phyloP scores from a whole-genome alignment of 37 sponge, comb jelly and placozoan genomes.

The Beroe ovata region DNA sequence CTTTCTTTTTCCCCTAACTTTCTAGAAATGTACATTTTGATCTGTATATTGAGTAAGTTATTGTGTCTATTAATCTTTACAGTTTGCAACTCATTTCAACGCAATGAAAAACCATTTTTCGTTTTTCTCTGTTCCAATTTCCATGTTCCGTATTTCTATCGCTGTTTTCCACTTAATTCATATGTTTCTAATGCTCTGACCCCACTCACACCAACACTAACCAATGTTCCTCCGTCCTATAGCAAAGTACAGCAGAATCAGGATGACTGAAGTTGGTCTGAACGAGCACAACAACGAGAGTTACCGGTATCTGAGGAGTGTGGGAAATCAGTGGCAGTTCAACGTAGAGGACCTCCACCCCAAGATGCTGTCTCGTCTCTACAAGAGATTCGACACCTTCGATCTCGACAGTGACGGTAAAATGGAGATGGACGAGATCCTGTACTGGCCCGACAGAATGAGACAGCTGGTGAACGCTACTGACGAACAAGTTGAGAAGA shows the following conservation, averaged over 20 bases:
- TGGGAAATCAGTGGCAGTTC: constrained; percentile 30
- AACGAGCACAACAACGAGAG: constrained; percentile 28
- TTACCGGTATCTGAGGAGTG: constrained; percentile 17
- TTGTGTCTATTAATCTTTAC: too few relatives aligned
- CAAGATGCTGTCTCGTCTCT: constrained; percentile 43
- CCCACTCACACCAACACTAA: too few relatives aligned
- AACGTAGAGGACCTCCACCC: constrained; percentile 39
- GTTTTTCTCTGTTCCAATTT: too few relatives aligned
- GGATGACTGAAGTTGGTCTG: background rate
- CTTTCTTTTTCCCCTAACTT: too few relatives aligned
- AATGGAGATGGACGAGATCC: constrained; percentile 37
- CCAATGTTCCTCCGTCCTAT: background rate
- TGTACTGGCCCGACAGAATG: constrained; percentile 34
- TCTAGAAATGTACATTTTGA: too few relatives aligned
- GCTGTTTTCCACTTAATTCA: too few relatives aligned
- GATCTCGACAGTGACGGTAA: constrained; percentile 30
- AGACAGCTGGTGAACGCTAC: constrained; percentile 37
- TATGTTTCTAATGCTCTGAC: too few relatives aligned
- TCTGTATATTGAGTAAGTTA: too few relatives aligned
- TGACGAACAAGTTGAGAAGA: constrained; percentile 49
- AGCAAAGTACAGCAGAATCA: background rate
- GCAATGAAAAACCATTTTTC: too few relatives aligned
- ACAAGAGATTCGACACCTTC: constrained; percentile 44
- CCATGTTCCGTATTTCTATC: too few relatives aligned
- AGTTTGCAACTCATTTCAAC: too few relatives aligned